Evolutionary conservation across 1,140 invertebrate genomes (phyloP).

Genomic region (Drosophila malerkotliana): DNA sequence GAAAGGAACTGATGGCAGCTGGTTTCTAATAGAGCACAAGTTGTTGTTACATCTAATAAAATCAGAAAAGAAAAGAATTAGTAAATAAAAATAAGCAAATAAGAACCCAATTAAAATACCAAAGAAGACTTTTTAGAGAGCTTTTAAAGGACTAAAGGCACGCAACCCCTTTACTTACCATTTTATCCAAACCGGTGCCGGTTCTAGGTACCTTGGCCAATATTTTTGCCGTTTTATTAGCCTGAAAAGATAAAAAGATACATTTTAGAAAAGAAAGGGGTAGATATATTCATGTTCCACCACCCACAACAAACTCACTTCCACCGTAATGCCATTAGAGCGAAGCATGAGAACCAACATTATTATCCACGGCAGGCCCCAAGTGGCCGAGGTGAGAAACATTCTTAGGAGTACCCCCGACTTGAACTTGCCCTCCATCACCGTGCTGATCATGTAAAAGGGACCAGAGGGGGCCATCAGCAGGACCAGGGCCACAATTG

Average conservation of each 20-base stretch:
- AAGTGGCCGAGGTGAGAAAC: constrained; percentile 24
- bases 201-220: constrained; percentile 68
- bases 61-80: too few relatives aligned
- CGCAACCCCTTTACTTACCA: constrained; percentile 37
- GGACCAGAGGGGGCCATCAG: constrained; percentile 54
- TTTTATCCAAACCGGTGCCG: constrained; percentile 66
- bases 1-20: too few relatives aligned
- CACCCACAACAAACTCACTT: constrained; percentile 48
- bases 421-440: constrained; percentile 52
- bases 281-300: neutral
- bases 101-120: too few relatives aligned
- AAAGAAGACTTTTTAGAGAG: too few relatives aligned
- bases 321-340: constrained; percentile 48
- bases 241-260: constrained; percentile 48
- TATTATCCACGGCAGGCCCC: constrained; percentile 55
- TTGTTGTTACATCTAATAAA: too few relatives aligned
- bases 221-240: constrained; percentile 77
- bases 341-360: constrained; percentile 55
- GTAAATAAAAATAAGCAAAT: too few relatives aligned
- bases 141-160: too few relatives aligned
- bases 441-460: constrained; percentile 54
- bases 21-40: too few relatives aligned
- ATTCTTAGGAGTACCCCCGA: neutral
- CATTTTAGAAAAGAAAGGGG: neutral
- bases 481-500: constrained; percentile 55